These are phyloP conservation scores for Miichthys miiuy DNA, from an alignment of 2,797 vertebrate species.

Conservation along the genomic window DNA sequence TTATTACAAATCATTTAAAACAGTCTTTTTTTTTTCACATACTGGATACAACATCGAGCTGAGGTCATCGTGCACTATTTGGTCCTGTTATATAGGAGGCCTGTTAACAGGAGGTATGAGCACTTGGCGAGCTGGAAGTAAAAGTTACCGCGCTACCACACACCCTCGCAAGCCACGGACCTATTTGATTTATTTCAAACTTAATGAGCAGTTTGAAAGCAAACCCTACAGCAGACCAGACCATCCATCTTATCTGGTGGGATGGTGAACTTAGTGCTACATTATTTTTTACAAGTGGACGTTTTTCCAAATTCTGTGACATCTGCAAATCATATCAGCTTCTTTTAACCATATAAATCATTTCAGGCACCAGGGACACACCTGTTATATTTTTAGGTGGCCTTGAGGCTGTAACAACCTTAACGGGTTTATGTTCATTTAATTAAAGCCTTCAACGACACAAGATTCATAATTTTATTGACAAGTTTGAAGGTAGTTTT, in stretches of 20 bases:
- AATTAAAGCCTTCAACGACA: background rate
- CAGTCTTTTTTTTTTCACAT: background rate
- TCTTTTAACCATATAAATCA: constrained; percentile 22
- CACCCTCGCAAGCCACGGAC: background rate
- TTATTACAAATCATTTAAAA: constrained; percentile 17
- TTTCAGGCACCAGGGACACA: constrained; percentile 31
- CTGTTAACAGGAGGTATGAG: constrained; percentile 6
- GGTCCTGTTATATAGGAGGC: background rate
- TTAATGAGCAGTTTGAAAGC: constrained; percentile 29
- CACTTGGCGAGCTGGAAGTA: constrained; percentile 28
- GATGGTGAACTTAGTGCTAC: constrained; percentile 14
- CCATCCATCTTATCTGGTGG: constrained; percentile 37
- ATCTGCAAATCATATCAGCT: constrained; percentile 41
- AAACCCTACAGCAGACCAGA: constrained; percentile 3
- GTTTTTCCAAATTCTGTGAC: constrained; percentile 7
- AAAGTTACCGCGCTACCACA: constrained; percentile 23
- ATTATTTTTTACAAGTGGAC: constrained; percentile 28
- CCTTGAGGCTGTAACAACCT: constrained; percentile 23
- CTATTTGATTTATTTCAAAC: constrained; percentile 42
- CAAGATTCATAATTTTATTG: constrained; percentile 18
- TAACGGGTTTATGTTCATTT: constrained; percentile 9
- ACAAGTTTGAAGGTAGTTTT: constrained; percentile 8
- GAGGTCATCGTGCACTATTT: constrained; percentile 1
- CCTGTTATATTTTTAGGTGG: constrained; percentile 14
- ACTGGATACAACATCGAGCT: constrained; percentile 4